phyloP scores from a whole-genome alignment of 2,888 invertebrate species.

The Stegana nigrithorax region DNA sequence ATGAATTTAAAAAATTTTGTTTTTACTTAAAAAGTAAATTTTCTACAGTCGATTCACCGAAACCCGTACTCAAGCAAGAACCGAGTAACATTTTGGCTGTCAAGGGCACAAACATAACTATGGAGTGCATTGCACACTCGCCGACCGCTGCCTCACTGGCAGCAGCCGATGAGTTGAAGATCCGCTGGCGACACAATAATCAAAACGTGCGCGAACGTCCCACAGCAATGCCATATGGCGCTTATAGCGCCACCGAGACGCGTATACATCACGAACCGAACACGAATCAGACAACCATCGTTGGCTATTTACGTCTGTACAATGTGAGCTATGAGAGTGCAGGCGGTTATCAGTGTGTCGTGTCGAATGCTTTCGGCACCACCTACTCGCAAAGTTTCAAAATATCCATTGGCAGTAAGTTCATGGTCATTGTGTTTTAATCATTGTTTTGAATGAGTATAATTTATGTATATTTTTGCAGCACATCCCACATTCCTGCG shows the following conservation, averaged over 20 bases:
- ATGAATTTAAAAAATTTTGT: too few relatives aligned
- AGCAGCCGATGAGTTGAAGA: slow-evolving; percentile 74
- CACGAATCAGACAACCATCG: slow-evolving; percentile 73
- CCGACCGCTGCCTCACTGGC: slow-evolving; percentile 77
- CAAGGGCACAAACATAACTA: slow-evolving; percentile 85
- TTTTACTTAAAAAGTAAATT: not conserved
- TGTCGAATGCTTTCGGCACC: slow-evolving; percentile 88
- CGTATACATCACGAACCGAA: slow-evolving; percentile 63
- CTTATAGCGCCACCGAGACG: slow-evolving; percentile 65
- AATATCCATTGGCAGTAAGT: slow-evolving; percentile 82
- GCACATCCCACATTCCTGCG: slow-evolving; percentile 89
- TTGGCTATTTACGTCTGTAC: slow-evolving; percentile 79
- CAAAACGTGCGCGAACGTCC: slow-evolving; percentile 69
- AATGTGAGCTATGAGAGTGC: slow-evolving; percentile 84
- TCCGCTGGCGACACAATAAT: slow-evolving; percentile 92
- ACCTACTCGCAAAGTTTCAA: slow-evolving; percentile 89
- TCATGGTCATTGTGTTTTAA: too few relatives aligned
- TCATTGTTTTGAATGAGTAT: too few relatives aligned
- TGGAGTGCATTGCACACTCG: slow-evolving; percentile 86
- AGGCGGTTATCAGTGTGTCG: slow-evolving; percentile 93
- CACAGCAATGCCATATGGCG: slow-evolving; percentile 27
- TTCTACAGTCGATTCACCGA: slow-evolving; percentile 76
- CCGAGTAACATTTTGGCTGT: slow-evolving; percentile 86
- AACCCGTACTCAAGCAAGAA: slow-evolving; percentile 85
- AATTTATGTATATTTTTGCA: slow-evolving; percentile 57